Conservation (phyloP, 2,113 vertebrate species). For the Rhinopithecus roxellana region DNA sequence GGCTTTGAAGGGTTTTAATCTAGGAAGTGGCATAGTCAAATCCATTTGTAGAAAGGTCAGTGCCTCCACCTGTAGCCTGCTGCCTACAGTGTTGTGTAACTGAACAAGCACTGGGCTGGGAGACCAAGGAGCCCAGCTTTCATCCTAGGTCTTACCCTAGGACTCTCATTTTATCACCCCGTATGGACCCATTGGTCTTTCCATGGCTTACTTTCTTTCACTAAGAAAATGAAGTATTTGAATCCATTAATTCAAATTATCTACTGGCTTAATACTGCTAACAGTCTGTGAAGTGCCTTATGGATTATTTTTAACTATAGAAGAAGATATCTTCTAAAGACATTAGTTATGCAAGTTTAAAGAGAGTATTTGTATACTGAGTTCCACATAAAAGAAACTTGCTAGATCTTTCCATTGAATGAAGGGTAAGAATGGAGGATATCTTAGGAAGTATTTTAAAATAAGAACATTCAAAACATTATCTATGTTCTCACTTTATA, state of each 20-base stretch:
- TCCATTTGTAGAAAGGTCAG: not conserved
- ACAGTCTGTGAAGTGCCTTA: not conserved
- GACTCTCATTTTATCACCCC: not conserved
- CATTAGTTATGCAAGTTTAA: not conserved
- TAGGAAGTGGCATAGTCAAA: not conserved
- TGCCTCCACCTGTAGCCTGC: rapidly evolving
- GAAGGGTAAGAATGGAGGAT: not conserved
- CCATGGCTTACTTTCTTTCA: not conserved
- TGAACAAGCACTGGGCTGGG: not conserved
- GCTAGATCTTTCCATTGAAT: not conserved
- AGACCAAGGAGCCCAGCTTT: not conserved
- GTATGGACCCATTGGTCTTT: not conserved
- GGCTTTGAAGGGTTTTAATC: not conserved
- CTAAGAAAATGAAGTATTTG: not conserved
- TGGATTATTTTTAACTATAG: slow-evolving; percentile 12
- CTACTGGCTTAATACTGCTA: not conserved
- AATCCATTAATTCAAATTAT: not conserved
- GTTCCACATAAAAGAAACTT: not conserved
- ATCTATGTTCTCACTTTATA: not conserved
- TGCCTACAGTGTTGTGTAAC: not conserved
- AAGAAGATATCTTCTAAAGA: not conserved
- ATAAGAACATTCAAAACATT: not conserved
- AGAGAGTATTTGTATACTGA: not conserved
- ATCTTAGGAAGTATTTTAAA: not conserved
- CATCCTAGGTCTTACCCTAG: too few species aligned